Conservation (phyloP, 1,140 invertebrate genomes). For the Plectus sambesii region DNA sequence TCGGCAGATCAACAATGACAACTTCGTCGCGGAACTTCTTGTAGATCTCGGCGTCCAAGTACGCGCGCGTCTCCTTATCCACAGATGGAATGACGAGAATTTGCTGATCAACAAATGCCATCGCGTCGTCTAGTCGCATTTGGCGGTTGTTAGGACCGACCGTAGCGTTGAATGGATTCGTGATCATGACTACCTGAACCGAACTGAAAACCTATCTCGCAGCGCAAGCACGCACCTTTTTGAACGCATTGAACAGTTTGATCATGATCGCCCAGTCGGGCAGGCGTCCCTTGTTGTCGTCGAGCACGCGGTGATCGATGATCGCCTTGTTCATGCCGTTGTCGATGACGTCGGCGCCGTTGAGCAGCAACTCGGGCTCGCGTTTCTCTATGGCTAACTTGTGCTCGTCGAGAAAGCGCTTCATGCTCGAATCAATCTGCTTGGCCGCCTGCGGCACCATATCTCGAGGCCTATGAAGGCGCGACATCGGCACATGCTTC, state of each 20-base stretch:
- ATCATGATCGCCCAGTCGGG: constrained; percentile 29
- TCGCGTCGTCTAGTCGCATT: constrained; percentile 31
- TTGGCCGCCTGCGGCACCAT: constrained; percentile 29
- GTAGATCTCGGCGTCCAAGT: constrained; percentile 19
- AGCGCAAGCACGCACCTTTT: not conserved
- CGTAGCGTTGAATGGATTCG: constrained; percentile 11
- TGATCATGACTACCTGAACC: constrained; percentile 25
- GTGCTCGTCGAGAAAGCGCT: constrained; percentile 30
- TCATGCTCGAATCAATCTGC: constrained; percentile 37
- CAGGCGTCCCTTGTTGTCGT: constrained; percentile 19
- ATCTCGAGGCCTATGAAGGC: constrained; percentile 28
- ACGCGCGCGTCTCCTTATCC: constrained; percentile 18
- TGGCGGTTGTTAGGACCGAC: no score
- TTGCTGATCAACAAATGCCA: constrained; percentile 33
- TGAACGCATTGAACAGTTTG: constrained; percentile 20
- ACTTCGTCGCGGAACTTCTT: constrained; percentile 22
- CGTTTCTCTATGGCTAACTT: constrained; percentile 31
- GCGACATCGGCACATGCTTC: no score
- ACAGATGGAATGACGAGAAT: constrained; percentile 24
- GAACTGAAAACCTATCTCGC: not conserved
- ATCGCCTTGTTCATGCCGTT: constrained; percentile 36
- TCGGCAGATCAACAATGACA: constrained; percentile 30
- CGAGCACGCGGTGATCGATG: constrained; percentile 22
- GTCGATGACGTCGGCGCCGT: constrained; percentile 30
- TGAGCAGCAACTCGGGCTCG: constrained; percentile 27